These are phyloP conservation scores for Palythoa grandis DNA, from an alignment of 92 coral and sea anemone genomes.

Conservation along the genomic window DNA sequence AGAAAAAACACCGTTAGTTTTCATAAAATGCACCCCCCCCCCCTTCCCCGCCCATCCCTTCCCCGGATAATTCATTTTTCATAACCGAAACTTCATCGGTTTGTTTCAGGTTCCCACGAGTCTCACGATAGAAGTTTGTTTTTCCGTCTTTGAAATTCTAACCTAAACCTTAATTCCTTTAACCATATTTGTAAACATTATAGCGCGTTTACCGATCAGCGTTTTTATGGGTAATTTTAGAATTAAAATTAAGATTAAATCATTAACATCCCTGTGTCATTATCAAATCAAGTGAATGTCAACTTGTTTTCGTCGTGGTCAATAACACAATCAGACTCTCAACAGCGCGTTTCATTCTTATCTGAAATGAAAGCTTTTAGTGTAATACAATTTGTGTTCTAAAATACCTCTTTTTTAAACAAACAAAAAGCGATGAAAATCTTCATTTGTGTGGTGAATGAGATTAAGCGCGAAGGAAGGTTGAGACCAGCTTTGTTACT, in stretches of 20 bases:
- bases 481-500: not conserved
- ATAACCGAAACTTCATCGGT: too few relatives aligned
- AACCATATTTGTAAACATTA: slow-evolving; percentile 1
- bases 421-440: not conserved
- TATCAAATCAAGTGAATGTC: slow-evolving; percentile 31
- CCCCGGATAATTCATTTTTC: too few relatives aligned
- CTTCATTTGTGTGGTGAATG: not conserved
- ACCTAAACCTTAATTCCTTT: not conserved
- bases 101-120: not conserved
- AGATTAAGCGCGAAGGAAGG: slow-evolving; percentile 6
- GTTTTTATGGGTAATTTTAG: not conserved
- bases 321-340: slow-evolving; percentile 13
- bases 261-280: not conserved
- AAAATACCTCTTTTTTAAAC: too few relatives aligned
- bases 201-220: not conserved
- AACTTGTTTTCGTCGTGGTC: not conserved
- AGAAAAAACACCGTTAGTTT: too few relatives aligned
- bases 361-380: not conserved
- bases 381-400: not conserved
- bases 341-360: slow-evolving; percentile 11
- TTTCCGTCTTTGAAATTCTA: not conserved
- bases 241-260: not conserved
- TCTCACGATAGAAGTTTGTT: not conserved
- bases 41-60: too few relatives aligned
- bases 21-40: too few relatives aligned